Evolutionary conservation across 2,888 invertebrate genomes (phyloP), one percentile per base, ranked within the genome.

Genomic region (Chaetogeoica ovagalla): DNA sequence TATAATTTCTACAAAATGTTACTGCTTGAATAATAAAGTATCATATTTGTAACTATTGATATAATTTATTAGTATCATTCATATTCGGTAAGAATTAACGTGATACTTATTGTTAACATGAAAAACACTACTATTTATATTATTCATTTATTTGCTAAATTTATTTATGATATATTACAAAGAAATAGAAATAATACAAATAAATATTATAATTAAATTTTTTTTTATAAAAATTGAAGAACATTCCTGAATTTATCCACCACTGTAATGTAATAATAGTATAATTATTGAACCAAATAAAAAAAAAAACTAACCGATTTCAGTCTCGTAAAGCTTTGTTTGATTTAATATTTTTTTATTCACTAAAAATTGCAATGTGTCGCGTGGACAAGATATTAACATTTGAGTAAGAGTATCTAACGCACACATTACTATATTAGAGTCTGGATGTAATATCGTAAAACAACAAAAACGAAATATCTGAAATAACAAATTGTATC

Each of bases 401-500:
- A 94, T 85, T 71, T 90, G 89, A 37, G 90, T 89, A 48, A 94
- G 87, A 84, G 90, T 89, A 86, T 98, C 97, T 85, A 97, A 88
- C 23, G 95, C 91, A 1, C 94, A 91, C 85, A 96, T 96, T 84
- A 95, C 91, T 81, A 96, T 90, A 86, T 96, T 96, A 43, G 79
- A 60, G 2, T 79, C 79, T 79, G 79, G 70, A 63, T 79, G 79
- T 43, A 79, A 55, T 57, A 79, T 71, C 86, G 92, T 93, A 85
- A 91, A 88, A 74, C 94, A 86, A 86, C 93, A 93, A 81, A 94
- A 88, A 86, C 93, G 92, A 86, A 93, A 94, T 55, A 94, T 88
- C 91, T 94, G 88, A 83, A 89, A 88, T 83, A 62, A 76, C n/a
- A 2, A 59, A 19, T 8, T 66, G 39, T 6, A 37, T 1, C n/a